Base-by-base conservation (phyloP, 2,113 vertebrate species). In the Hemibagrus wyckioides region DNA sequence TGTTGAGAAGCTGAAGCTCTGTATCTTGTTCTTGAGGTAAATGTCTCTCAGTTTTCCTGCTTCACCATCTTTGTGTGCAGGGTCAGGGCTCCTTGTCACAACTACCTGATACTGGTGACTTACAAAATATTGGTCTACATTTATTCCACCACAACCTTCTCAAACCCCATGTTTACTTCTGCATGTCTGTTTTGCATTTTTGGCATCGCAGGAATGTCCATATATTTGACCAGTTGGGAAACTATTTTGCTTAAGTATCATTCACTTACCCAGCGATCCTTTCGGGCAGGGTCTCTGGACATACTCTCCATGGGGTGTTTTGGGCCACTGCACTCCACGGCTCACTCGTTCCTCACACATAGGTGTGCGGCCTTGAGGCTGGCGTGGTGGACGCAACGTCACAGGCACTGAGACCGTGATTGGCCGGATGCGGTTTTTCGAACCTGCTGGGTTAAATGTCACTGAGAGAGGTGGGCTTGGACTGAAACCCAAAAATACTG, bases 281-380 rank as follows among this genome's bases (percentile, higher is more conserved):
- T 97, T 98, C 1, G 97, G 97, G 54, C 97, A 98, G 3, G 97
- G 97, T 86, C 97, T 95, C 90, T 98, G 97, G 81, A 98, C 97
- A 11, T 95, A 95, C 92, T 97, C 96, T 80, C 97, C 97, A 90
- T 96, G 96, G 86, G 97, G 96, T 0, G 97, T 97, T 19, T 96
- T 95, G 0, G 97, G 97, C 97, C 97, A 98, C 91, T 96, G 96
- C 56, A 97, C 96, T 39, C 96, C 96, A 65, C 97, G 93, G 28
- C 96, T 96, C 89, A 97, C 96, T 1, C 96, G 92, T 30, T 96
- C 94, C 69, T 97, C 96, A 57, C 97, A 98, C 90, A 95, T 91
- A 94, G 94, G 93, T 94, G 91, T 80, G 94, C 88, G 84, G 91
- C 67, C 94, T 76, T 89, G 96, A 84, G 91, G 96, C 80, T 95